Evolutionary conservation across 2,797 vertebrate species (phyloP).

Genomic region (Martes flavigula): DNA sequence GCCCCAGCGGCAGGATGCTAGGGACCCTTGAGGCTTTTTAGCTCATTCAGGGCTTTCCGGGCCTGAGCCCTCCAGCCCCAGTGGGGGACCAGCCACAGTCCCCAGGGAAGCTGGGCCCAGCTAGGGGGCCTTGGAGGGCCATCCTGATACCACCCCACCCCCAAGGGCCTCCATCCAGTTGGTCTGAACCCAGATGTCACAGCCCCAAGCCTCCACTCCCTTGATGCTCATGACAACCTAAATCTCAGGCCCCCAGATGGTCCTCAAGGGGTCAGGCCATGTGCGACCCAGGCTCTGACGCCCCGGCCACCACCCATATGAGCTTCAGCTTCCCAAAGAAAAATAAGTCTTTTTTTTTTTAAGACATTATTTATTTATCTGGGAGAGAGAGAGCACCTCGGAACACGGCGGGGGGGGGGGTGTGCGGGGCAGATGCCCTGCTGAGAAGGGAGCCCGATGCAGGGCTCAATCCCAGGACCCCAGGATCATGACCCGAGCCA

Average conservation of each 20-base stretch:
- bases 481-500: neutral
- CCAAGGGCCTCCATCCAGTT: neutral
- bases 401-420: fast-evolving
- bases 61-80: neutral
- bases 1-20: neutral
- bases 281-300: neutral
- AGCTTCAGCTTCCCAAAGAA: neutral
- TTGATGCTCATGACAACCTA: neutral
- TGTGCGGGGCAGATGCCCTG: too few relatives aligned
- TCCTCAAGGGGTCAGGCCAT: too few relatives aligned
- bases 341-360: neutral
- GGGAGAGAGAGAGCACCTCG: too few relatives aligned
- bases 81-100: neutral
- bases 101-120: neutral
- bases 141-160: neutral
- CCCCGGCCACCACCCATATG: neutral
- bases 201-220: neutral
- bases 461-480: neutral
- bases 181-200: neutral
- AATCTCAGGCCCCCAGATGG: neutral
- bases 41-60: neutral
- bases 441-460: neutral
- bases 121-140: neutral
- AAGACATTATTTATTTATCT: neutral
- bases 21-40: neutral